Conservation (phyloP, 2,888 invertebrate genomes). For the Herminia tarsipennalis region DNA sequence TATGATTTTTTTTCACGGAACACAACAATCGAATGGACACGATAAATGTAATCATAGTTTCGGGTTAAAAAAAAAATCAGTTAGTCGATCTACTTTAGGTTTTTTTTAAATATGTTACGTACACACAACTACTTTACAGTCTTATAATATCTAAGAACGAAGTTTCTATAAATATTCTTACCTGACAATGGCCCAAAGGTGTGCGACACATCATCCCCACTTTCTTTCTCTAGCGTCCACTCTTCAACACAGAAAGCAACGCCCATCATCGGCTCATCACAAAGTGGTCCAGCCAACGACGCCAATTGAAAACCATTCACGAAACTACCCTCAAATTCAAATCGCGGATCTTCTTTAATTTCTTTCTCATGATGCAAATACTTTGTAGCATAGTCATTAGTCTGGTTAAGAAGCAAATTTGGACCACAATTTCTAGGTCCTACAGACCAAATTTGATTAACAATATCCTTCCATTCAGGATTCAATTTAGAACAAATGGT, state of each 20-base stretch:
- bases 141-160: too few relatives aligned
- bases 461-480: slow-evolving; percentile 79
- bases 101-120: too few relatives aligned
- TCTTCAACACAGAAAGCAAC: slow-evolving; percentile 96
- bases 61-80: too few relatives aligned
- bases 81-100: too few relatives aligned
- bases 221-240: slow-evolving; percentile 87
- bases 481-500: slow-evolving; percentile 86
- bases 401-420: slow-evolving; percentile 95
- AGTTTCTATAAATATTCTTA: too few relatives aligned
- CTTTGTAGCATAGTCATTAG: slow-evolving; percentile 86
- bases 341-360: slow-evolving; percentile 82
- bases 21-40: too few relatives aligned
- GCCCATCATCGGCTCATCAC: slow-evolving; percentile 98
- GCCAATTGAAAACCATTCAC: slow-evolving; percentile 95
- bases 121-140: too few relatives aligned
- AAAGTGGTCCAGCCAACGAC: slow-evolving; percentile 95
- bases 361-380: slow-evolving; percentile 71
- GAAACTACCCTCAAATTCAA: slow-evolving; percentile 91
- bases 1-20: too few relatives aligned
- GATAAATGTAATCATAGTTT: too few relatives aligned
- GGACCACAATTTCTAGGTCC: slow-evolving; percentile 96
- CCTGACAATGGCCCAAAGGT: slow-evolving; percentile 85
- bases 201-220: slow-evolving; percentile 69
- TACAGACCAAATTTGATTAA: slow-evolving; percentile 94